Evolutionary conservation across 2,113 vertebrate genomes (phyloP).

Genomic region (Ctenodactylus gundi): DNA sequence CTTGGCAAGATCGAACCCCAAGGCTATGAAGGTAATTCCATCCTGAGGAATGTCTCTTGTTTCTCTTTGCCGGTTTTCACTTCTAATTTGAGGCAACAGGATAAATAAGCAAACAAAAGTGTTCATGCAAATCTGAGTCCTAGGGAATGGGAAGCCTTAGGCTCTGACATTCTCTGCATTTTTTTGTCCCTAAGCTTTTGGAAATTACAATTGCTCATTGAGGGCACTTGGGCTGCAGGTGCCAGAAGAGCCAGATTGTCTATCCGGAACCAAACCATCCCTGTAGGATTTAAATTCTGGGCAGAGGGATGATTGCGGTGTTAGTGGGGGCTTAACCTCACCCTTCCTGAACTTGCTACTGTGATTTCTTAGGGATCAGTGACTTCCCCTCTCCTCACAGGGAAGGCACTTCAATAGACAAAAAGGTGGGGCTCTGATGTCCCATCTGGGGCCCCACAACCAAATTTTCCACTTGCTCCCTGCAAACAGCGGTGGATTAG

Average conservation of each 20-base stretch:
- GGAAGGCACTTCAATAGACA: neutral
- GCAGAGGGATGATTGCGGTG: neutral
- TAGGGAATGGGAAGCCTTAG: neutral
- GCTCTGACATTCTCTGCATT: slow-evolving; percentile 60
- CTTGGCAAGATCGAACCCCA: slow-evolving; percentile 70
- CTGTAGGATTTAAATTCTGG: neutral
- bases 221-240: neutral
- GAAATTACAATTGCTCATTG: slow-evolving; percentile 47
- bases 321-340: neutral
- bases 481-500: neutral
- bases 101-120: slow-evolving; percentile 70
- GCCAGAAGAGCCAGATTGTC: neutral
- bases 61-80: slow-evolving; percentile 79
- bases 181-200: slow-evolving; percentile 40
- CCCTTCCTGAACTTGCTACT: no score
- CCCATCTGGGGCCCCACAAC: neutral
- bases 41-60: slow-evolving; percentile 66
- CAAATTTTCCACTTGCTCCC: neutral
- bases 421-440: neutral
- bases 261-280: neutral
- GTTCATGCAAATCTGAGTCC: slow-evolving; percentile 41
- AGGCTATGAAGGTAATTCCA: slow-evolving; percentile 73
- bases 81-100: slow-evolving; percentile 73
- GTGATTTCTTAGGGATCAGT: neutral
- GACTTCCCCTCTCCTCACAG: neutral